Percentiles rank a stretch among this genome's conserved stretches.
These are phyloP conservation scores for Erythrocercus mccallii DNA, from an alignment of 2,113 vertebrate genomes.

Conservation along the genomic window DNA sequence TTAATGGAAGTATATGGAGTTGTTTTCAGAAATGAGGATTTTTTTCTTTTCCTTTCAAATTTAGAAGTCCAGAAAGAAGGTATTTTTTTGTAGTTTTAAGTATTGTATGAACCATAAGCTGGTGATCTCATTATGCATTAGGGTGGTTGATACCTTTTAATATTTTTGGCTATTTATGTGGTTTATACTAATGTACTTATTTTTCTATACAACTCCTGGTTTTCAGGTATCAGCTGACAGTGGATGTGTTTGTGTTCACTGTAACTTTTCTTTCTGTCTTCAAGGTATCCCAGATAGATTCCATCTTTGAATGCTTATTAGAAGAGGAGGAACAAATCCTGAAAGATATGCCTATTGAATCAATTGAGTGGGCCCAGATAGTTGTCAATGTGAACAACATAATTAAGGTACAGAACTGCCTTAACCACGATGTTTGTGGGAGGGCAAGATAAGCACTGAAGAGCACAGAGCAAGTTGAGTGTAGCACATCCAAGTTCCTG, in stretches of 20 bases:
- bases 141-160: neutral
- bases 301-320: conserved; percentile 88
- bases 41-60: neutral
- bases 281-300: conserved; percentile 93
- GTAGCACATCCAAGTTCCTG: neutral
- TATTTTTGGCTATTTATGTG: neutral
- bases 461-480: neutral
- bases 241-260: neutral
- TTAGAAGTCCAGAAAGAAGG: neutral
- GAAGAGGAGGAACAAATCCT: conserved; percentile 88
- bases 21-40: neutral
- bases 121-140: neutral
- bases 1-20: neutral
- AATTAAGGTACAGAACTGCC: conserved; percentile 81
- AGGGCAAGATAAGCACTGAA: neutral
- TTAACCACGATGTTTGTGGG: neutral
- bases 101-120: neutral
- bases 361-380: conserved; percentile 85
- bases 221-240: neutral
- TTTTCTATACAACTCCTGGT: neutral
- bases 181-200: neutral
- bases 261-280: neutral
- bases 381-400: conserved; percentile 85
- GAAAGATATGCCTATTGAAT: conserved; percentile 77
- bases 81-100: neutral